phyloP scores from a whole-genome alignment of 2,888 invertebrate genomes.

The Plagodis dolabraria region DNA sequence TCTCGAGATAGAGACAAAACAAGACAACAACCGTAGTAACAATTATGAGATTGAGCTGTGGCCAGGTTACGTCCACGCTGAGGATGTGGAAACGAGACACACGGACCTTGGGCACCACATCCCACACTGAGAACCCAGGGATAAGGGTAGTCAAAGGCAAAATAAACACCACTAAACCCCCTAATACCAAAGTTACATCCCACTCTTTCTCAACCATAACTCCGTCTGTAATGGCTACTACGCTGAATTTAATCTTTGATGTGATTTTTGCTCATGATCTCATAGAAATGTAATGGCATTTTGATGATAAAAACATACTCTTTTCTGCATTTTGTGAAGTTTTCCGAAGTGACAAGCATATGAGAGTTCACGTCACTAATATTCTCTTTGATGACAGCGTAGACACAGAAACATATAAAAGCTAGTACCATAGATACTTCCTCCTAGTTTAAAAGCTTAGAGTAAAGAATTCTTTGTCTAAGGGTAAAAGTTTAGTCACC shows the following conservation, averaged over 20 bases:
- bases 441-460: too few species aligned
- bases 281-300: background rate
- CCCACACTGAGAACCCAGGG: conserved; percentile 69
- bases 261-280: background rate
- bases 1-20: conserved; percentile 71
- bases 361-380: too few species aligned
- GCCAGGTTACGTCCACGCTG: conserved; percentile 61
- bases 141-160: conserved; percentile 68
- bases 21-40: conserved; percentile 55
- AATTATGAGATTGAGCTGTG: conserved; percentile 59
- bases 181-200: conserved; percentile 45
- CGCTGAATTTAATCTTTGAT: conserved; percentile 6
- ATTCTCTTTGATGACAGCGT: background rate
- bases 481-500: too few species aligned
- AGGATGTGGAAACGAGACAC: conserved; percentile 63
- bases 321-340: background rate
- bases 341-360: background rate
- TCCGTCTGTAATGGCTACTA: conserved; percentile 14
- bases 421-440: too few species aligned
- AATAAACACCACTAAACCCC: conserved; percentile 59
- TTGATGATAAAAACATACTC: background rate
- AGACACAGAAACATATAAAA: background rate
- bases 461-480: too few species aligned
- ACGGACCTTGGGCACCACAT: conserved; percentile 66
- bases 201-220: conserved; percentile 54